Base-by-base conservation (phyloP, 2,888 invertebrate species). In the Lasioglossum leucozonium region DNA sequence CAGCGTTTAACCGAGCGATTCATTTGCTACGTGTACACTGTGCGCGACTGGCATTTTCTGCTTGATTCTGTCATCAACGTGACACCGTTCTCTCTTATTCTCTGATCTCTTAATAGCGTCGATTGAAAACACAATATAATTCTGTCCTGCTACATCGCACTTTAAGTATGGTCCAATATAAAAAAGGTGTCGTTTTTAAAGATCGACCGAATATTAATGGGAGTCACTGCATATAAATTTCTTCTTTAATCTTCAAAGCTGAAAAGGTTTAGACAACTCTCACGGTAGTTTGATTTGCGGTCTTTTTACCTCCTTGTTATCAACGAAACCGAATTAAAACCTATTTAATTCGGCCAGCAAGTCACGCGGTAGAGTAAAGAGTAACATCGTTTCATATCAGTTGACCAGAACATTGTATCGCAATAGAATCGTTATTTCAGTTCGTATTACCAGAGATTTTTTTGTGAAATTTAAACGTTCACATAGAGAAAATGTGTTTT, bases 1-100 rank as follows among this genome's bases (percentile, higher is more conserved):
- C 89, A 81, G 87, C 90, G 89, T 89, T 93, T 91, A 92, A 89
- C 89, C 89, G 90, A 90, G 90, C 91, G 89, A 91, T 89, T 91
- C 91, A 87, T 90, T 89, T 85, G 88, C 84, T 91, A 91, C 90
- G 89, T 88, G 90, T 81, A 74, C 88, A 88, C 79, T 65, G 69
- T 72, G 69, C 76, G 67, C 82, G 58, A 26, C 76, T 26, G 69
- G 72, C 58, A 65, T 82, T 82, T 84, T 85, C 82, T 72, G 81
- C 62, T 55, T 77, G 34, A 40, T 42, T 62, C 34, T 44, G 55
- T 34, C 72, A 40, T 77, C 75, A 1, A 58, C 72, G 72, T 37
- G 62, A 72, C 85, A 77, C 58, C 71, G 73, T 79, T 79, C 78
- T 73, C 71, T 71, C 81, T 42, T 74, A 74, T 71, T 80, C 75